Evolutionary conservation across 2,888 invertebrate species (phyloP).

Genomic region (Andrena fulva): DNA sequence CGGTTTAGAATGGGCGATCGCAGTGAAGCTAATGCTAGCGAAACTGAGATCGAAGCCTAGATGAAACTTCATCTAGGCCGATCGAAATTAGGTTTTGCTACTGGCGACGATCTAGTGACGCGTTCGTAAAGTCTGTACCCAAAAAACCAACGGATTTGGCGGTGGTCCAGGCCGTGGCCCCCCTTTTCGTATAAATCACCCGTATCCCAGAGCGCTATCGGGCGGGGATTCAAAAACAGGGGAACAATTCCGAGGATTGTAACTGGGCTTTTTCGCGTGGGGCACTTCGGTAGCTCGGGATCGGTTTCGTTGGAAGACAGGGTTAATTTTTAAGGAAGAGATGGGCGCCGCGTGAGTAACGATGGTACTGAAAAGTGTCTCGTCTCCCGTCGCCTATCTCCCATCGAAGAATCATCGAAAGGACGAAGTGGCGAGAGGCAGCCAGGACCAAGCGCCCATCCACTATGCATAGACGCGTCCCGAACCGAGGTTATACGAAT

Average conservation of each 20-base stretch:
- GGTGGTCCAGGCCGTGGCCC: constrained; percentile 7
- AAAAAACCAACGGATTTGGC: constrained; percentile 54
- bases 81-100: constrained; percentile 41
- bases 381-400: too few relatives aligned
- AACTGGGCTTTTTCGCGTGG: not conserved
- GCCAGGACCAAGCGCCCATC: constrained; percentile 30
- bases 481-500: constrained; percentile 70
- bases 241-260: constrained; percentile 30
- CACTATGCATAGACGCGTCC: constrained; percentile 67
- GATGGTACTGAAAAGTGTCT: too few relatives aligned
- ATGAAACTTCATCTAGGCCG: constrained; percentile 31
- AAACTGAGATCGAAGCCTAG: constrained; percentile 24
- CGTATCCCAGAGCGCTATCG: constrained; percentile 1
- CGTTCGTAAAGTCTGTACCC: constrained; percentile 34
- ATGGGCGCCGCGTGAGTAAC: too few relatives aligned
- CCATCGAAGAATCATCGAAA: constrained; percentile 50
- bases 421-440: constrained; percentile 23
- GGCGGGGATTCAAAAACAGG: constrained; percentile 33
- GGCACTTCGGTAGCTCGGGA: too few relatives aligned
- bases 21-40: not conserved
- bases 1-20: too few relatives aligned
- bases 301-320: too few relatives aligned
- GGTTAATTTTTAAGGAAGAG: too few relatives aligned
- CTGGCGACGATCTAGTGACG: constrained; percentile 21
- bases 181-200: constrained; percentile 50